A percentile compares a stretch with the other conserved stretches of the same genome.
phyloP scores from a whole-genome alignment of 2,888 invertebrate species.

The Bursaphelenchus okinawaensis region DNA sequence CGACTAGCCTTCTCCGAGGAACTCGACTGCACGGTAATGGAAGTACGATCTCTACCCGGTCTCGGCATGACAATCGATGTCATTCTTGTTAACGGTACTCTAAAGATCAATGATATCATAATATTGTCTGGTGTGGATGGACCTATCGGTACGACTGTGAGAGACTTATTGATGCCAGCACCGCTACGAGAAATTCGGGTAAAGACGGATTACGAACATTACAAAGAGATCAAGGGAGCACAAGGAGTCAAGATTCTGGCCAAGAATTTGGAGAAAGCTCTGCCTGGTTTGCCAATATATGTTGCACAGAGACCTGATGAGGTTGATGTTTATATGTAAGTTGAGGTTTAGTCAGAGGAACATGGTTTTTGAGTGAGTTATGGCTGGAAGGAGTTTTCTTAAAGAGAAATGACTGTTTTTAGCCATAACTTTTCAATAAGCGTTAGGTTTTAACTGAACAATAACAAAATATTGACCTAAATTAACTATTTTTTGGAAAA shows the following conservation, averaged over 20 bases:
- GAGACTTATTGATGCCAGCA: slow-evolving; percentile 88
- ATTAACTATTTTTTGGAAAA: too few relatives aligned
- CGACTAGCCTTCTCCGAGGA: slow-evolving; percentile 82
- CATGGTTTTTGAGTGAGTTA: too few relatives aligned
- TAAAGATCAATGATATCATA: slow-evolving; percentile 87
- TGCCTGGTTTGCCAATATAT: slow-evolving; percentile 85
- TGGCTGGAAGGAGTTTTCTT: too few relatives aligned
- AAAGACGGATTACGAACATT: slow-evolving; percentile 83
- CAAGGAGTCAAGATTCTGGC: slow-evolving; percentile 98
- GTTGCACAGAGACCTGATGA: slow-evolving; percentile 86
- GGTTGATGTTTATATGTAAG: slow-evolving; percentile 71
- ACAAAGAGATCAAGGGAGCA: slow-evolving; percentile 88
- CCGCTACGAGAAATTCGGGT: slow-evolving; percentile 93
- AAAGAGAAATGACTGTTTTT: too few relatives aligned
- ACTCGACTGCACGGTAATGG: slow-evolving; percentile 67
- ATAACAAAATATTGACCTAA: too few relatives aligned
- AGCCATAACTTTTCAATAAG: too few relatives aligned
- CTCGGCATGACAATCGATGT: slow-evolving; percentile 97
- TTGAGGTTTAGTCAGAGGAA: slow-evolving; percentile 1
- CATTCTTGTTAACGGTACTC: slow-evolving; percentile 90
- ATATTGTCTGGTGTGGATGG: slow-evolving; percentile 95
- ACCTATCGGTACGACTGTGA: slow-evolving; percentile 91
- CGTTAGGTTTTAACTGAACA: too few relatives aligned
- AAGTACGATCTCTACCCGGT: slow-evolving; percentile 68
- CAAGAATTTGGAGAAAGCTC: slow-evolving; percentile 93